Conservation (phyloP, 2,888 invertebrate species). For the Stictocephala bisonia region DNA sequence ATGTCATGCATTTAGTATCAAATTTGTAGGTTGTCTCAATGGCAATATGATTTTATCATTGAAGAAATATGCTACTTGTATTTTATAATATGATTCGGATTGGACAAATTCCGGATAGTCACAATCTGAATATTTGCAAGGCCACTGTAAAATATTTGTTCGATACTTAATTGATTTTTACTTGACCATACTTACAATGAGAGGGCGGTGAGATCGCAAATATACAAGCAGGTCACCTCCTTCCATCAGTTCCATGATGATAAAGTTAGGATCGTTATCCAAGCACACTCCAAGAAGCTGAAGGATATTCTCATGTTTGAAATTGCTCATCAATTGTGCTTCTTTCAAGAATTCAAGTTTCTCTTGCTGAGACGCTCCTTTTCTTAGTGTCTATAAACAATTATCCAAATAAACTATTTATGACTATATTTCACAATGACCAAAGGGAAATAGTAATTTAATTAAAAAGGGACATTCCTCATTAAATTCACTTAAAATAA, state of each 20-base stretch:
- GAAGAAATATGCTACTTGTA: no score
- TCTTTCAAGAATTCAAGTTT: slow-evolving; percentile 96
- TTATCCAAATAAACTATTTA: slow-evolving; percentile 22
- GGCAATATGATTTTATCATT: no score
- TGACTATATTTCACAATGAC: neutral
- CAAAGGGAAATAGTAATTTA: neutral
- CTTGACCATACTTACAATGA: slow-evolving; percentile 74
- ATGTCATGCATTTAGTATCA: no score
- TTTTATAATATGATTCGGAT: no score
- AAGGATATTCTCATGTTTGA: slow-evolving; percentile 95
- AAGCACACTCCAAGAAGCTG: slow-evolving; percentile 93
- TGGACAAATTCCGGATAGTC: no score
- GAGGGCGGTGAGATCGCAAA: slow-evolving; percentile 82
- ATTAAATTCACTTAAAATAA: neutral
- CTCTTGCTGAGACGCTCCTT: slow-evolving; percentile 90
- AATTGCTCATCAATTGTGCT: slow-evolving; percentile 97
- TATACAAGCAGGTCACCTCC: slow-evolving; percentile 95
- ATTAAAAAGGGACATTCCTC: neutral
- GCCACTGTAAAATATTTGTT: no score
- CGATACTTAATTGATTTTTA: no score
- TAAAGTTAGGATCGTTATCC: slow-evolving; percentile 91
- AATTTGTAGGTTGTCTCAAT: no score
- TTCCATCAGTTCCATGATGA: slow-evolving; percentile 98
- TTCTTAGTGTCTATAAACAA: slow-evolving; percentile 81
- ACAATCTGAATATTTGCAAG: no score